A percentile compares a stretch with the other conserved stretches of the same genome.
Conservation (phyloP, 2,888 invertebrate genomes). For the Rhimphoctona megacephalus region DNA sequence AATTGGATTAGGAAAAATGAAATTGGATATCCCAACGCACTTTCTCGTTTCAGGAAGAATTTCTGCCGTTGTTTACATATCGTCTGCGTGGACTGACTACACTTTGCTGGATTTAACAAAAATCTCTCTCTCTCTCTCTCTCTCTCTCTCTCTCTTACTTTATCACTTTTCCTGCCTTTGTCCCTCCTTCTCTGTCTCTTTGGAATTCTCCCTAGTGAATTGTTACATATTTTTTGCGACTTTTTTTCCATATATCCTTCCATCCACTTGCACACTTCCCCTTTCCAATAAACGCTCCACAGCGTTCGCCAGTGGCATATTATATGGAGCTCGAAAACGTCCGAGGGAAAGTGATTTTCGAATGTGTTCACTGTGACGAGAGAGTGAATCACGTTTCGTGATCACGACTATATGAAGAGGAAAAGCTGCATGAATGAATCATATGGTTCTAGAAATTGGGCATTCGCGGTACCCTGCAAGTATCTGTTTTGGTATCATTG, state of each 20-base stretch:
- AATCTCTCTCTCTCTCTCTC: background rate
- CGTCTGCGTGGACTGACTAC: constrained; percentile 12
- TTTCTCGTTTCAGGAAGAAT: background rate
- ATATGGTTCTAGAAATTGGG: constrained; percentile 19
- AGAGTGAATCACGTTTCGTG: constrained; percentile 21
- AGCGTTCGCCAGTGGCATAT: constrained; percentile 23
- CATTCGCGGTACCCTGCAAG: background rate
- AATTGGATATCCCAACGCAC: constrained; percentile 24
- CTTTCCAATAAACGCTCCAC: constrained; percentile 21
- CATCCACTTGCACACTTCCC: background rate
- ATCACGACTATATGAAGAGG: background rate
- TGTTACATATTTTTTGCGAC: background rate
- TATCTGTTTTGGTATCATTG: constrained; percentile 2
- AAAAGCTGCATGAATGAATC: constrained; percentile 10
- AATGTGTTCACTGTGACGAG: constrained; percentile 13
- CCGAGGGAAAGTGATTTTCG: constrained; percentile 47
- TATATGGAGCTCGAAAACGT: constrained; percentile 41
- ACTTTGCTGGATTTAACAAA: background rate
- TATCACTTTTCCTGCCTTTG: too few species aligned
- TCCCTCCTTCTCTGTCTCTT: background rate
- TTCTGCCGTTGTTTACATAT: constrained; percentile 39
- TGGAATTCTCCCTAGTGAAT: background rate
- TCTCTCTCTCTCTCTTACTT: background rate
- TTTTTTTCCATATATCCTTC: background rate
- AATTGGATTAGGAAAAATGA: constrained; percentile 30